Percentiles rank a stretch among this genome's conserved stretches.
These are phyloP conservation scores for Periophthalmus magnuspinnatus DNA, from an alignment of 2,797 vertebrate genomes.

Conservation along the genomic window DNA sequence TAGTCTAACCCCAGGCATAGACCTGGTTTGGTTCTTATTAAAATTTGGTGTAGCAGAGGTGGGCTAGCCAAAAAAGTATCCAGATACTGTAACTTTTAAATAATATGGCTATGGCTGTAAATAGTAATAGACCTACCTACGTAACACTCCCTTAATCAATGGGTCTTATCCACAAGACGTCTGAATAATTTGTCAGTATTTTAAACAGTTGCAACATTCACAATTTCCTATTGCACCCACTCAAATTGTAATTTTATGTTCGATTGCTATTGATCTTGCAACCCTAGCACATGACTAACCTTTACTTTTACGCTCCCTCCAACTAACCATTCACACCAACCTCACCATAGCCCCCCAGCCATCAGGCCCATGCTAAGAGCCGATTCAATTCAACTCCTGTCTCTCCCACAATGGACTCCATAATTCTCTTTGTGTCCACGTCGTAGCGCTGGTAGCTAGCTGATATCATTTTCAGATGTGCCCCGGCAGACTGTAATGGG, in stretches of 20 bases:
- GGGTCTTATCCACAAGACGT: too few species aligned
- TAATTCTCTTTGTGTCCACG: slow-evolving; percentile 34
- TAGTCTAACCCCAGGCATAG: background rate
- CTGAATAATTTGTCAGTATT: too few species aligned
- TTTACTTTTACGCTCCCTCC: background rate
- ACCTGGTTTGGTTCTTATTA: background rate
- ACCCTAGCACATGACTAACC: background rate
- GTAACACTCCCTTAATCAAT: too few species aligned
- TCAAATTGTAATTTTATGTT: background rate
- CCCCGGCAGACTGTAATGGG: slow-evolving; percentile 52
- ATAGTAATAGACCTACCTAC: too few species aligned
- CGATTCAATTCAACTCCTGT: slow-evolving; percentile 50
- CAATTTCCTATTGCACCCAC: too few species aligned
- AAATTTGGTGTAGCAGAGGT: background rate
- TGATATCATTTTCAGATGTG: slow-evolving; percentile 50
- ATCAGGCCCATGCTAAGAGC: slow-evolving; percentile 46
- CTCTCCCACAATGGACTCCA: slow-evolving; percentile 46
- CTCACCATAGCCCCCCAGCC: slow-evolving; percentile 17
- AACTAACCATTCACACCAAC: background rate
- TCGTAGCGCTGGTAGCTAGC: slow-evolving; percentile 24
- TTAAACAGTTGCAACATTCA: too few species aligned
- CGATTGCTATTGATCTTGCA: background rate
- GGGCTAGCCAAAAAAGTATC: too few species aligned
- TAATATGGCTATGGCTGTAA: background rate
- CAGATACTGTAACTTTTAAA: too few species aligned